These are phyloP conservation scores for Prunella himalayana DNA, from an alignment of 2,113 vertebrate species.

Conservation along the genomic window DNA sequence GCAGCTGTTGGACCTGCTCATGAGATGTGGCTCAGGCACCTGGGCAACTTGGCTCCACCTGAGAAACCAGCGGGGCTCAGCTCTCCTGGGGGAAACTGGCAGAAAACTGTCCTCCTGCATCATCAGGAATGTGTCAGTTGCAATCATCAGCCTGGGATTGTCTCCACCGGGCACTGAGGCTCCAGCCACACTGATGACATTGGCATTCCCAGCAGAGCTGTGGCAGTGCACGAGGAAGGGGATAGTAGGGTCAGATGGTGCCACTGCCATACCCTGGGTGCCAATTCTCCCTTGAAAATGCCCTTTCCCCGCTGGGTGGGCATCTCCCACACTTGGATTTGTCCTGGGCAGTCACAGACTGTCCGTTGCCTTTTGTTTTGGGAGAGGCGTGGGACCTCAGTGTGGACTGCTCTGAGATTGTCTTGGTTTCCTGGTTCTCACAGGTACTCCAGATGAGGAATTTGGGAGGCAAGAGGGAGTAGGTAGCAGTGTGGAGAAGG, in stretches of 20 bases:
- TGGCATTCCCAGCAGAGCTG: background rate
- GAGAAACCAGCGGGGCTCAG: background rate
- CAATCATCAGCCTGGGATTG: background rate
- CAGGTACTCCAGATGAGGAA: background rate
- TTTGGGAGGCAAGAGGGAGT: background rate
- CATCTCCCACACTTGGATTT: background rate
- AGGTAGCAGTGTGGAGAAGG: background rate
- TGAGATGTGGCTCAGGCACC: background rate
- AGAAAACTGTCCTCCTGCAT: background rate
- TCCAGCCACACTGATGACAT: background rate
- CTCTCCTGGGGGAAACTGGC: background rate
- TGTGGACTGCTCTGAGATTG: fast-evolving
- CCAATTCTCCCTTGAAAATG: fast-evolving
- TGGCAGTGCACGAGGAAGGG: background rate
- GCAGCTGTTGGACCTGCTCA: fast-evolving
- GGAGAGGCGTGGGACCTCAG: background rate
- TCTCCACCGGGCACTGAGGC: background rate
- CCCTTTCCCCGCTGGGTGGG: background rate
- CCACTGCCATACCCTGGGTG: fast-evolving
- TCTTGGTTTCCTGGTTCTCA: fast-evolving
- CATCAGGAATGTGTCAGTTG: constrained; percentile 20
- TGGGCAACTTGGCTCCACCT: background rate
- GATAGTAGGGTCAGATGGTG: fast-evolving
- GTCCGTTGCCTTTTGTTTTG: background rate
- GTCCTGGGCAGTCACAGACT: background rate